Base-by-base conservation (phyloP, 2,888 invertebrate genomes). In the Arctia plantaginis region DNA sequence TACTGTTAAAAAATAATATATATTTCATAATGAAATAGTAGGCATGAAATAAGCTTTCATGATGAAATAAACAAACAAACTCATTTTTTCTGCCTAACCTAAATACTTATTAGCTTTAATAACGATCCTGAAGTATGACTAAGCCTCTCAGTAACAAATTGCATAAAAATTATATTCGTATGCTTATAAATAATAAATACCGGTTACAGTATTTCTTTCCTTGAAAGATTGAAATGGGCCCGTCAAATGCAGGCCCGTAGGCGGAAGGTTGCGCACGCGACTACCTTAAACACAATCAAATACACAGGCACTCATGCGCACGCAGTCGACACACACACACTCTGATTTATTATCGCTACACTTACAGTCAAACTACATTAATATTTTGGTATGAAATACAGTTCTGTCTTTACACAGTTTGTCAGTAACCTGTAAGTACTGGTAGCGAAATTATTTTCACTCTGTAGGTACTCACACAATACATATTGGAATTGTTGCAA, bases 181-280 rank as follows among this genome's bases (percentile, higher is more conserved):
- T 59, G 59, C 69, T 69, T 69, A 69, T 62, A 27, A 62, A 59
- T 69, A 59, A 69, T 39, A 70, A 59, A 70, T 44, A 70, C 41
- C 62, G 30, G 39, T 71, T 35, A 33, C 71, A 12, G 66, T 65
- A 80, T 79, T 76, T 86, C 77, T 86, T 84, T 83, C 77, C 69
- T 67, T 83, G 71, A 83, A 75, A 73, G 76, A 83, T 83, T 79
- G 77, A 77, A 79, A 77, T 81, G 79, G 81, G 76, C 35, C 47
- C 67, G n/a, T 75, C 51, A 68, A 68, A 68, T 68, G 41, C 18
- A 27, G 20, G 79, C 85, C 86, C 70, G 76, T 66, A 41, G 82
- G 86, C 82, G 27, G 35, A 62, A 68, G 69, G 72, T 44, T 62
- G 78, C 80, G 85, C 85, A 85, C 86, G 85, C 85, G 86, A 85